phyloP scores from a whole-genome alignment of 1,140 invertebrate species.

The Lepidotrigona ventralis region DNA sequence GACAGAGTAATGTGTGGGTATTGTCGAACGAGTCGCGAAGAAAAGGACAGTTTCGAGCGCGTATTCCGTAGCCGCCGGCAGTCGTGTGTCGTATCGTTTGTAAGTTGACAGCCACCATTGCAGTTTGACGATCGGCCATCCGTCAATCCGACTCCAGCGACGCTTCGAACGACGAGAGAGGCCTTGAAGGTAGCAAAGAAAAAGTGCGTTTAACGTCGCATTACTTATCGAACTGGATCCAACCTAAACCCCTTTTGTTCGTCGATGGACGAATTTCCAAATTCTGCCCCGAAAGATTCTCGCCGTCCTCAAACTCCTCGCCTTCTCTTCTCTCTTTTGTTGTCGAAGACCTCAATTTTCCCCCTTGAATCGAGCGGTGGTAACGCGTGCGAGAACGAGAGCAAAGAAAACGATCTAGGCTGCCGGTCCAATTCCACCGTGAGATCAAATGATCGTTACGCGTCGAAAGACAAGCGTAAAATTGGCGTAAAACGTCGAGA shows the following conservation, averaged over 20 bases:
- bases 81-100: conserved; percentile 73
- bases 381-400: neutral
- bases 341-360: neutral
- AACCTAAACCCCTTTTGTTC: neutral
- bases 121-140: conserved; percentile 64
- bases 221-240: conserved; percentile 62
- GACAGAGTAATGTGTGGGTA: conserved; percentile 52
- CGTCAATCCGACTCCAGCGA: conserved; percentile 64
- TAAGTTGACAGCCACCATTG: conserved; percentile 73
- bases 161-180: conserved; percentile 47
- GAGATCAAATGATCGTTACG: neutral
- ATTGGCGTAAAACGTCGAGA: neutral
- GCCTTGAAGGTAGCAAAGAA: conserved; percentile 60
- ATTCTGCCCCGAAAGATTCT: conserved; percentile 4
- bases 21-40: conserved; percentile 29
- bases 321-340: neutral
- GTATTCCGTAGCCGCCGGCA: conserved; percentile 41
- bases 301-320: neutral
- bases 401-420: neutral
- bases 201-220: conserved; percentile 69
- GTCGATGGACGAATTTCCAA: conserved; percentile 28
- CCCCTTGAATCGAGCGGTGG: neutral
- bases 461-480: neutral
- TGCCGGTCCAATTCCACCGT: neutral
- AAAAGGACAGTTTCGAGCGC: conserved; percentile 47